Base-by-base conservation (phyloP, 2,113 vertebrate species). In the Apaloderma vittatum region DNA sequence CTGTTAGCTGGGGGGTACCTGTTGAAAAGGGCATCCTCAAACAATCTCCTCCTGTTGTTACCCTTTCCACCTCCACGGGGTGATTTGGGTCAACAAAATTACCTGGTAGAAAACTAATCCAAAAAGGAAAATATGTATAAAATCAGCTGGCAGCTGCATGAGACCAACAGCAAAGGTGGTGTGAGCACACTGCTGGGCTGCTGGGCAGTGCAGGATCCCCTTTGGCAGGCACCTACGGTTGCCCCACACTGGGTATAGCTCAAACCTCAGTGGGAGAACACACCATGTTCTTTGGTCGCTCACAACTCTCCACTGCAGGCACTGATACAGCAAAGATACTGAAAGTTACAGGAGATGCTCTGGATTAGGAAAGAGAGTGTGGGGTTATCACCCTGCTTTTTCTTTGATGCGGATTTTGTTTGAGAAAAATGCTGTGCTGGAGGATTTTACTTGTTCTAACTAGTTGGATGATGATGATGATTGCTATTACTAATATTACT, bases 231-330 rank as follows among this genome's bases (percentile, higher is more conserved):
- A 1, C 5, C 26, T 24, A 37, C 0, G 0, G 43, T 40, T 86
- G 63, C 49, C 21, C 14, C 51, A n/a, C 5, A 2, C 29, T 0
- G 0, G 17, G 23, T 51, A 37, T 20, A 45, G 58, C 36, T 32
- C 29, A 45, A 57, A 68, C 20, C 29, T 37, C 45, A 24, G 26
- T 32, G 61, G 29, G 29, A 71, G 26, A 65, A 51, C 26, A 58
- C 29, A 32, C 12, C 34, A 4, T 0, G 0, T 43, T 61, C 52
- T 55, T 45, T 1, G 2, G 19, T 26, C 1, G 1, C 32, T 57
- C 8, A 3, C 20, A 37, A 58, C 19, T 22, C 70, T 27, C 20
- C 15, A 3, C 19, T n/a, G 52, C 37, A 43, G 70, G 20, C 52
- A 59, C 6, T 22, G 18, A 10, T 21, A 9, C 29, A 61, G 54